Conservation (phyloP, 2,113 vertebrate species). For the Psittacula cyanocephala region DNA sequence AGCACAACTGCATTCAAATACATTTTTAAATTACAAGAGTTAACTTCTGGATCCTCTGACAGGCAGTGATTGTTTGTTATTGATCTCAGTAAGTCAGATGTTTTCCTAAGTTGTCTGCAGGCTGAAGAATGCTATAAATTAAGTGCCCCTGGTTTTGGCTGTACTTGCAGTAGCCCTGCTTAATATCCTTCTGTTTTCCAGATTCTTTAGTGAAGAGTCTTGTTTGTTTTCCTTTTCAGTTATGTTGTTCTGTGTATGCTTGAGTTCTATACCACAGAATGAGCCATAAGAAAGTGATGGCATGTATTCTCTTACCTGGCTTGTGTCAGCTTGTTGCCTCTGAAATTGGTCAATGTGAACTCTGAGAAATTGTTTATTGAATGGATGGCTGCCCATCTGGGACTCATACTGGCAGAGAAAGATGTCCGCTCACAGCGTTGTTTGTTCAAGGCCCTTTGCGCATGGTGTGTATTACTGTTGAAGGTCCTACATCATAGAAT, state of each 20-base stretch:
- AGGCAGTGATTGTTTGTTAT: background rate
- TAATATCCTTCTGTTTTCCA: background rate
- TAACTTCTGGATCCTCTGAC: background rate
- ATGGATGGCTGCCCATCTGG: fast-evolving
- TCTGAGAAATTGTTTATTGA: background rate
- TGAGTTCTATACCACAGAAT: background rate
- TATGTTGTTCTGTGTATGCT: background rate
- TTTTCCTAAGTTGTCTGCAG: background rate
- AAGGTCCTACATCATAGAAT: fast-evolving
- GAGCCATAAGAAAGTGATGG: background rate
- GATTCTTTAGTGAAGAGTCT: background rate
- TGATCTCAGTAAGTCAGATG: background rate
- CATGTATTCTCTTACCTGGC: background rate
- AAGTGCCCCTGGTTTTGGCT: background rate
- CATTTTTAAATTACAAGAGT: background rate
- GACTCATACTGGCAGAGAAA: background rate
- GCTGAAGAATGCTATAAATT: background rate
- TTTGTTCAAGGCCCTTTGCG: fast-evolving
- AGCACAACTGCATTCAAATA: background rate
- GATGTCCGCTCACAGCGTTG: fast-evolving
- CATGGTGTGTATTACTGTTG: background rate
- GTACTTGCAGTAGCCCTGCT: background rate
- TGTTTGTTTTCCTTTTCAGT: background rate
- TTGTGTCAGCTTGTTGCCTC: background rate
- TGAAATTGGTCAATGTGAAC: background rate